Evolutionary conservation across 2,888 invertebrate species (phyloP), one percentile per base, ranked within the genome.

Genomic region (Lithophane semibrunnea): DNA sequence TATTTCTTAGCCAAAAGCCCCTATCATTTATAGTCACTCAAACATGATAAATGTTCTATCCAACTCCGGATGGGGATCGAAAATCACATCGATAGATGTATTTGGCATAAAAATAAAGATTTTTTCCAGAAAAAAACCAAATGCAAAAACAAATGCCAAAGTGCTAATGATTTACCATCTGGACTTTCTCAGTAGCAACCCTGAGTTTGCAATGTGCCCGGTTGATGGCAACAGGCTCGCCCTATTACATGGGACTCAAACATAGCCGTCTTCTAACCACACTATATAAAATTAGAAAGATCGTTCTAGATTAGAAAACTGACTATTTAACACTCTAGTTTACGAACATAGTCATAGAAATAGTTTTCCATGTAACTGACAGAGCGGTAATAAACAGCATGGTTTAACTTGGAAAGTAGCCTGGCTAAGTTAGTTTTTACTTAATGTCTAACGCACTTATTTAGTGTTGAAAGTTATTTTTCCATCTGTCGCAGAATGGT

Each of bases 321-420:
- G 29, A 16, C 42, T n/a, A 52, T 64, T 21, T 42, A 47, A 66
- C 54, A 71, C 13, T 54, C 71, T 21, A 72, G 67, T 80, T 65
- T 63, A 80, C 65, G 1, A 68, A 69, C 29, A 69, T 75, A 73
- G 74, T 72, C 64, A 69, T 58, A 72, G 60, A 24, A 72, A 76
- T 67, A 66, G 42, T 58, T 70, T 66, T 63, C 72, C 66, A 54
- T 63, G 52, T 70, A 77, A 54, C 52, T 73, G 29, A 71, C 18
- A 47, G 21, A 42, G 64, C 29, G 29, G 72, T 75, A 66, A 63
- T 68, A 58, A 60, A 75, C 60, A 37, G 18, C 58, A 8, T 63
- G 64, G 73, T 79, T 77, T 10, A 54, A 49, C 84, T 83, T 78
- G 84, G 82, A 82, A 82, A 82, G 84, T 75, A 52, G 16, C n/a